These are phyloP conservation scores for Uria aalge DNA, from an alignment of 2,113 vertebrate genomes.

Conservation along the genomic window DNA sequence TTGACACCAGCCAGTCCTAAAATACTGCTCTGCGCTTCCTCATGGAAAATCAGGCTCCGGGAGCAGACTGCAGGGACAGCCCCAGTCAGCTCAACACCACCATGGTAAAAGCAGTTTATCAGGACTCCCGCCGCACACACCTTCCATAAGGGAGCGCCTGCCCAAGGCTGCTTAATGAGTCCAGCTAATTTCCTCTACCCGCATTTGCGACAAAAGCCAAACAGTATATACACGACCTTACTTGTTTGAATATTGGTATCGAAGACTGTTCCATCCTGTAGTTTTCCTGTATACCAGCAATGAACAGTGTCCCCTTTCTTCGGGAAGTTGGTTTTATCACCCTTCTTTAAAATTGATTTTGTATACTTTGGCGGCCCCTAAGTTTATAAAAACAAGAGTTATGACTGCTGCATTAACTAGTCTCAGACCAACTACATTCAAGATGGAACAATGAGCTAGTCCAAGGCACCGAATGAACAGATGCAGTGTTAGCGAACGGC, in stretches of 20 bases:
- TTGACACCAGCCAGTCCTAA: not conserved
- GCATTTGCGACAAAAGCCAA: not conserved
- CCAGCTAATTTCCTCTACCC: not conserved
- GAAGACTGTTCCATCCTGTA: slow-evolving; percentile 95
- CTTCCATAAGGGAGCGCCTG: not conserved
- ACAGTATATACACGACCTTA: not conserved
- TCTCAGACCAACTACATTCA: accelerated
- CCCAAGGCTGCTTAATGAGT: not conserved
- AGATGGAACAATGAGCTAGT: accelerated
- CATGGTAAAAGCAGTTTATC: not conserved
- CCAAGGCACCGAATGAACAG: accelerated
- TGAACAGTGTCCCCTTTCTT: slow-evolving; percentile 94
- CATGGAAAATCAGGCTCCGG: not conserved
- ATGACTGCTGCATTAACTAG: accelerated
- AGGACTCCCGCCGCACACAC: accelerated
- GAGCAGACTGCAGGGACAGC: not conserved
- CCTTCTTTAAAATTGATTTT: slow-evolving; percentile 91
- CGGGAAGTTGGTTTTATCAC: slow-evolving; percentile 93
- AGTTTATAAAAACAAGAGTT: not conserved
- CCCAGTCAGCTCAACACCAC: accelerated
- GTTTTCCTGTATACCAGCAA: slow-evolving; percentile 94
- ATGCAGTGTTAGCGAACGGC: accelerated
- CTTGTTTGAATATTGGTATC: slow-evolving; percentile 90
- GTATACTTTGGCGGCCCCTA: slow-evolving; percentile 92
- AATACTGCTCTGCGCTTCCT: not conserved